phyloP scores from a whole-genome alignment of 1,140 invertebrate species.

The Drosophila baimaii region DNA sequence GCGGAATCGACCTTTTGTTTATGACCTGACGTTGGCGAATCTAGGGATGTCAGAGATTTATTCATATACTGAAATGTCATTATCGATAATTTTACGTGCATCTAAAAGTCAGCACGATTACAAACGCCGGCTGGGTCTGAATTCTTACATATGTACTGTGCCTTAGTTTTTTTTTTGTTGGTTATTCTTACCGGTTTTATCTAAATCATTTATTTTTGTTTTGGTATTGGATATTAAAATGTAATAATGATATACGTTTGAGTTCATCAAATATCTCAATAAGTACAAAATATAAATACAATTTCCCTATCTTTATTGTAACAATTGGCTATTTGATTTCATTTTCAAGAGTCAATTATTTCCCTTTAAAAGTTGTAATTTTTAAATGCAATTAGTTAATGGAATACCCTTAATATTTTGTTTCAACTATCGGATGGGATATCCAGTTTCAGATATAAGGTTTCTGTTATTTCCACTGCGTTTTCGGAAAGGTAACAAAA shows the following conservation, averaged over 20 bases:
- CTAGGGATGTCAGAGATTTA: slow-evolving; percentile 26
- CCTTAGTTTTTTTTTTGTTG: too few species aligned
- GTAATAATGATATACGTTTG: too few species aligned
- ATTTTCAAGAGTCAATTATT: too few species aligned
- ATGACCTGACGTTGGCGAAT: slow-evolving; percentile 31
- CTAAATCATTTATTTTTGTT: too few species aligned
- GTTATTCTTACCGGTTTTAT: too few species aligned
- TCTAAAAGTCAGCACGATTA: not conserved
- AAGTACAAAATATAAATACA: too few species aligned
- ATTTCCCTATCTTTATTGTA: too few species aligned
- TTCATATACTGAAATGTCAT: slow-evolving; percentile 10
- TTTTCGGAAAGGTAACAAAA: too few species aligned
- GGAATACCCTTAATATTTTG: not conserved
- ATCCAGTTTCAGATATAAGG: not conserved
- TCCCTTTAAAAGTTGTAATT: too few species aligned
- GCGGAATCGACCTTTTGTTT: slow-evolving; percentile 42
- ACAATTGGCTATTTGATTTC: too few species aligned
- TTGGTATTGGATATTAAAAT: not conserved
- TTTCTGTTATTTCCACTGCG: too few species aligned
- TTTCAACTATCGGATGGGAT: not conserved
- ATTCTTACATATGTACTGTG: not conserved
- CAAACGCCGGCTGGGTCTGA: not conserved
- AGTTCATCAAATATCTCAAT: too few species aligned
- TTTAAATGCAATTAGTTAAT: not conserved
- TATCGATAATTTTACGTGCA: slow-evolving; percentile 21